Evolutionary conservation across 53 echinoderm and acorn worm genomes (phyloP), one percentile per base, ranked within the genome.

Genomic region (Holothuria leucospilota): DNA sequence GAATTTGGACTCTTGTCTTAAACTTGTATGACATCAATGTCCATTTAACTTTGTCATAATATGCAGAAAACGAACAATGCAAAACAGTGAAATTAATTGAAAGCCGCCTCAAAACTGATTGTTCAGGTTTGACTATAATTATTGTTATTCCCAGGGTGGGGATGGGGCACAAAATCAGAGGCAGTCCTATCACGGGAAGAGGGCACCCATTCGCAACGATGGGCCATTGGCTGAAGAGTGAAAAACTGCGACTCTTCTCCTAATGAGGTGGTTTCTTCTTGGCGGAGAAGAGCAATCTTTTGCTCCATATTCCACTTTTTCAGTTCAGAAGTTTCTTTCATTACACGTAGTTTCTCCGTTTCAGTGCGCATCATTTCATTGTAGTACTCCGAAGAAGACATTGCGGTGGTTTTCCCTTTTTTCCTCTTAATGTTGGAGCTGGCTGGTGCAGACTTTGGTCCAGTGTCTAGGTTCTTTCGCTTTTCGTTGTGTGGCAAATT

Each of bases 301-400:
- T 78, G 56, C 52, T 78, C 79, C 79, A 78, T 78, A 59, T 78
- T 56, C 27, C 79, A 30, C 56, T 59, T 53, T 59, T 78, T 78
- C 29, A 78, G 52, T 78, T 78, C 51, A 27, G 51, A 78, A 52
- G 79, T 78, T 78, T 78, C 79, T 20, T 78, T 78, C 79, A 78
- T 78, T 20, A 78, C 79, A 78, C 59, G 52, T 20, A 56, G 79
- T 78, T 78, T 78, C 58, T 78, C 79, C 20, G 62, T 82, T 82
- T 82, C 63, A 64, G 63, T 82, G 63, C 63, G 82, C 30, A 82
- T 82, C 53, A 82, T 82, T 62, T 63, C 82, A 28, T 62, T 62
- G 34, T 63, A 82, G 39, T 82, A 82, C 62, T 82, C 82, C 63
- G 82, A 82, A 27, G 82, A 82, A 82, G 82, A 62, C 82, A 82